Base-by-base conservation (phyloP, 1,140 invertebrate species). In the Zophobas morio region DNA sequence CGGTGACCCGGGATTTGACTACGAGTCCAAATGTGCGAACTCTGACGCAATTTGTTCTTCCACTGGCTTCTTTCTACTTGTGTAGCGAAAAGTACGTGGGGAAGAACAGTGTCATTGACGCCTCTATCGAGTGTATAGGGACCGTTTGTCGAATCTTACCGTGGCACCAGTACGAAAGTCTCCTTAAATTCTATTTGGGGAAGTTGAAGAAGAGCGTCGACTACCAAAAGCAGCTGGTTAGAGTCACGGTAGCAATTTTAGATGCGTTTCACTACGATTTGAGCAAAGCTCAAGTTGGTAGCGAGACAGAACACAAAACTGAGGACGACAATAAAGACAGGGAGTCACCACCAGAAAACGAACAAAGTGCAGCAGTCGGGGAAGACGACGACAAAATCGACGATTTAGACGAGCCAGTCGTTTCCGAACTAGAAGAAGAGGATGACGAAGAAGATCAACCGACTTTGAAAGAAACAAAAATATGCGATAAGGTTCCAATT, bases 231-330 rank as follows among this genome's bases (percentile, higher is more conserved):
- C 94, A 96, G 81, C 87, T 93, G 53, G 92, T 96, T 0, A 92
- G 94, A 79, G 90, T 98, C 49, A 88, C 98, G 20, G 92, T 96
- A 0, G 90, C 90, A 0, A 93, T 99, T 71, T 87, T 99, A 37
- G 95, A 98, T 86, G 91, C 93, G 1, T 99, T 99, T 84, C 97
- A 99, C 87, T 99, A 95, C 87, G 95, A 98, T 89, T 86, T 98
- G 37, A 92, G 90, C 0, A 92, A 93, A 84, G 89, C 88, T 0
- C 86, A 89, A 49, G 71, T 39, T 60, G 73, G 77, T 80, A 74
- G 82, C 84, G 78, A 84, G 51, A 5, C 80, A 81, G 79, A 78
- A 78, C 79, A 85, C 79, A 54, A 72, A 60, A 66, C 77, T n/a
- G 81, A 83, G 32, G 66, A 74, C 42, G 1, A 4, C 1, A 40